Evolutionary conservation across 2,113 vertebrate genomes (phyloP).

Genomic region (Osmerus mordax): DNA sequence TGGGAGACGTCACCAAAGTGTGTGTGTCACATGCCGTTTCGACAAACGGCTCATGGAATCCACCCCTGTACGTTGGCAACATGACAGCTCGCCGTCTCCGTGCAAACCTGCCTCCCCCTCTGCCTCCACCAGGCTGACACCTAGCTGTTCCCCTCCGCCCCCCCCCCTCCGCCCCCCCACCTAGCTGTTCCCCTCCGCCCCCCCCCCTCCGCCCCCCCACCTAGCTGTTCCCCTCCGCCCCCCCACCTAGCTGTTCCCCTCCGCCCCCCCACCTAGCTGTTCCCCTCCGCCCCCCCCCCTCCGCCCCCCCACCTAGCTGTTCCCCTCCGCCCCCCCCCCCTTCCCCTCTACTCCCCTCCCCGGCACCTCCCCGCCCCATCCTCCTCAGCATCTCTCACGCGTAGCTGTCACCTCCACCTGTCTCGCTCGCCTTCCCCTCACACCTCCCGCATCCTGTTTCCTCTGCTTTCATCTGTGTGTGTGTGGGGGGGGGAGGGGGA

Average conservation of each 20-base stretch:
- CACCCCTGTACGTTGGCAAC: too few relatives aligned
- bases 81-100: too few relatives aligned
- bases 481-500: neutral
- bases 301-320: neutral
- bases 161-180: neutral
- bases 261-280: neutral
- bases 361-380: neutral
- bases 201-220: neutral
- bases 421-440: neutral
- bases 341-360: neutral
- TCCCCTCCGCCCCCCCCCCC: neutral
- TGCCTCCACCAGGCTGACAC: too few relatives aligned
- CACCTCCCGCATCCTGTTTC: neutral
- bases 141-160: neutral
- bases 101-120: slow-evolving; percentile 11
- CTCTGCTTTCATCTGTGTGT: neutral
- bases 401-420: neutral
- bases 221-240: neutral
- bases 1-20: too few relatives aligned
- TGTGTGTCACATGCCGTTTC: too few relatives aligned
- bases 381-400: neutral
- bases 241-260: neutral
- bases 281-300: neutral
- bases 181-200: neutral
- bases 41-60: too few relatives aligned